Conservation (phyloP, 2,888 invertebrate genomes). For the Pteria penguin region DNA sequence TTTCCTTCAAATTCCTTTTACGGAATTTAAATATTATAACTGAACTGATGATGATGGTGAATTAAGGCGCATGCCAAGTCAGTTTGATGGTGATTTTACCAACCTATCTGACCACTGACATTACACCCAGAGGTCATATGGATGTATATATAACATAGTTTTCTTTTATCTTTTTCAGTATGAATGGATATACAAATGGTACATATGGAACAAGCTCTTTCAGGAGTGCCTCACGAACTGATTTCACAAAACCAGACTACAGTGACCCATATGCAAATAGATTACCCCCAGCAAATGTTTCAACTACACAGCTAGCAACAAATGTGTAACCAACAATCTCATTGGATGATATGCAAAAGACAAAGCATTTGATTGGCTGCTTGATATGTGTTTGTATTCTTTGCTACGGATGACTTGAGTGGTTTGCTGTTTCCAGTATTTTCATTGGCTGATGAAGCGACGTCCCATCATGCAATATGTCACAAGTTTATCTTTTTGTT, state of each 20-base stretch:
- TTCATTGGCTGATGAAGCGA: not conserved
- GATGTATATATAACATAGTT: too few relatives aligned
- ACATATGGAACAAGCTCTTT: constrained; percentile 51
- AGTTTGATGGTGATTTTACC: too few relatives aligned
- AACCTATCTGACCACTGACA: too few relatives aligned
- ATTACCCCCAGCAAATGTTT: constrained; percentile 65
- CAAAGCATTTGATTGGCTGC: not conserved
- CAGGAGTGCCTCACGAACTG: constrained; percentile 59
- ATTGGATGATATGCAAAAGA: not conserved
- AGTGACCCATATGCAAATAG: constrained; percentile 57
- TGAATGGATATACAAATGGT: constrained; percentile 56
- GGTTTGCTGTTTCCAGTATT: not conserved
- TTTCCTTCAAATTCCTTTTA: too few relatives aligned
- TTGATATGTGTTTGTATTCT: not conserved
- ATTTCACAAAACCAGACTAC: constrained; percentile 48
- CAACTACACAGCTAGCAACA: constrained; percentile 70
- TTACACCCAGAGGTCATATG: too few relatives aligned
- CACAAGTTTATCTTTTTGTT: not conserved
- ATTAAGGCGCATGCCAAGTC: too few relatives aligned
- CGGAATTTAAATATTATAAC: too few relatives aligned
- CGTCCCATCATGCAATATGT: not conserved
- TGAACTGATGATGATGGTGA: too few relatives aligned
- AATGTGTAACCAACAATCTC: constrained; percentile 60
- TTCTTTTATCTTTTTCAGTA: constrained; percentile 27
- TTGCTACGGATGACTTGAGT: not conserved